Base-by-base conservation (phyloP, 37 sponge, comb jelly and placozoan genomes). In the Beroe ovata region DNA sequence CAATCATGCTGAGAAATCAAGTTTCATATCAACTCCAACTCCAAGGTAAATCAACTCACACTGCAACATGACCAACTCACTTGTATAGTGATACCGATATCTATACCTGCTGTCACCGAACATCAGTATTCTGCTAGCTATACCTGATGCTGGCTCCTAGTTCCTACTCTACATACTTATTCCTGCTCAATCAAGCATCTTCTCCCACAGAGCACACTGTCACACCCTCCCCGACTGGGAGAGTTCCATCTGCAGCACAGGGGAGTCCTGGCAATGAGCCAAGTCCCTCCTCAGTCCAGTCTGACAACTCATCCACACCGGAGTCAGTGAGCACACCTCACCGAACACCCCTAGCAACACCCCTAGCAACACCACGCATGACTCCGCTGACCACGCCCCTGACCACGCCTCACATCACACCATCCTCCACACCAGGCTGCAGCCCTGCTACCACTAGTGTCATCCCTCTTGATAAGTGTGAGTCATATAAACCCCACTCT, bases 191-290 rank as follows among this genome's bases (percentile, higher is more conserved):
- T n/a, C n/a, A n/a, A n/a, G n/a, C n/a, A n/a, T n/a, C n/a, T n/a
- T n/a, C n/a, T n/a, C n/a, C n/a, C n/a, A n/a, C n/a, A n/a, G n/a
- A n/a, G n/a, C n/a, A n/a, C 63, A n/a, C 63, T 16, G 3, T 62
- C 63, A 62, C 63, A 6, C 63, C 63, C 63, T n/a, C 63, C 23
- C 21, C 21, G 28, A 28, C 63, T 62, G n/a, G n/a, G n/a, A 47
- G 54, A 47, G 54, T 47, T 47, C 54, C 54, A 47, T 47, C 54
- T 11, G 11, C 6, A 47, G 54, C 11, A 16, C 11, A 16, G 54
- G 11, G 54, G 54, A 66, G 69, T 66, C 69, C 69, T 33, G 69
- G 69, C 25, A 34, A 34, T 18, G 69, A 66, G 30, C 69, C 69
- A 66, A 11, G 30, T 30, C 30, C 69, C 36, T 18, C 69, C 29